phyloP scores from a whole-genome alignment of 2,113 vertebrate species.

The Lamprologus lemairii region DNA sequence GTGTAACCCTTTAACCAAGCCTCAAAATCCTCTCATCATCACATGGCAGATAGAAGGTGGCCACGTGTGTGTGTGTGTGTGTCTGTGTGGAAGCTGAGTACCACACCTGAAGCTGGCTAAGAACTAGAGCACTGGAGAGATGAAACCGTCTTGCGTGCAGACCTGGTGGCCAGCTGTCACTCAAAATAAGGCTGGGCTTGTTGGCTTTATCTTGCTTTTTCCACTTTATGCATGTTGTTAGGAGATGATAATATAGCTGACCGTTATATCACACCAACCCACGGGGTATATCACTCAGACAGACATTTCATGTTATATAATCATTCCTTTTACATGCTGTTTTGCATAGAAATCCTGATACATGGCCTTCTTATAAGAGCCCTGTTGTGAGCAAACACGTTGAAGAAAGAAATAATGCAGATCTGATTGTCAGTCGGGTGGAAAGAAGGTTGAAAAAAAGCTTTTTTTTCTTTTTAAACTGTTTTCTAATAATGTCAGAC shows the following conservation, averaged over 20 bases:
- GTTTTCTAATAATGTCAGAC: background rate
- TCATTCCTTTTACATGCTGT: slow-evolving; percentile 15
- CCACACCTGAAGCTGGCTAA: slow-evolving; percentile 23
- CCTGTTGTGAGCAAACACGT: background rate
- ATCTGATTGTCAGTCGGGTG: background rate
- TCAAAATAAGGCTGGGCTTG: background rate
- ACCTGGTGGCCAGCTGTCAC: slow-evolving; percentile 29
- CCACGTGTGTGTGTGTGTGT: background rate
- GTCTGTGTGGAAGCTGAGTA: background rate
- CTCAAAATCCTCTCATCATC: slow-evolving; percentile 1
- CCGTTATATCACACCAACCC: slow-evolving; percentile 49
- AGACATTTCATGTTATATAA: slow-evolving; percentile 47
- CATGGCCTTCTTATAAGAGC: background rate
- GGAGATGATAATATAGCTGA: slow-evolving; percentile 31
- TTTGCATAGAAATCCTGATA: slow-evolving; percentile 25
- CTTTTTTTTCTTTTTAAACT: background rate
- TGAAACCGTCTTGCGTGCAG: background rate
- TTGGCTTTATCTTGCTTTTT: background rate
- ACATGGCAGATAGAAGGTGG: background rate
- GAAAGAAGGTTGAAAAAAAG: background rate
- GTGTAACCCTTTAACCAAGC: background rate
- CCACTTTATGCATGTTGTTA: slow-evolving; percentile 1
- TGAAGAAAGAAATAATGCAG: background rate
- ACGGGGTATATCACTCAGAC: slow-evolving; percentile 35
- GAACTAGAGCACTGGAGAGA: background rate